A percentile compares a stretch with the other conserved stretches of the same genome.
phyloP scores from a whole-genome alignment of 2,888 invertebrate species.

The Caenorhabditis sp. region DNA sequence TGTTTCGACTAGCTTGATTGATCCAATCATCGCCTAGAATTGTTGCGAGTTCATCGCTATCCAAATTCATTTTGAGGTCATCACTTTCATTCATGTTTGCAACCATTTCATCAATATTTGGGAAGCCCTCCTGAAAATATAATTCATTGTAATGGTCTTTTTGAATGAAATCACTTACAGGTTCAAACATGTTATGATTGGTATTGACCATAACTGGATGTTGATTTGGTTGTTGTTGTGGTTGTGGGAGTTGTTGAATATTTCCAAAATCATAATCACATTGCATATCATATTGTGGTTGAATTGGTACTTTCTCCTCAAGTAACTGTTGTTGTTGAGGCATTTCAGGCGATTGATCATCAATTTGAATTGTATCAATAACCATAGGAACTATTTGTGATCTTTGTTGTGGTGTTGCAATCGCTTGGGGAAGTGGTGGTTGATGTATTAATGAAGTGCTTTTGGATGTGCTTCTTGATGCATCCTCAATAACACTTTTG shows the following conservation, averaged over 20 bases:
- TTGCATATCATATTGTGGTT: not conserved
- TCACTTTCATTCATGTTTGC: conserved; percentile 32
- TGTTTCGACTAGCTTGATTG: not conserved
- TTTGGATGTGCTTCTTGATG: conserved; percentile 14
- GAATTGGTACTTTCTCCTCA: too few species aligned
- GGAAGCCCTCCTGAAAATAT: conserved; percentile 5
- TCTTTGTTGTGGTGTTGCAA: not conserved
- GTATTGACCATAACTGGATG: not conserved
- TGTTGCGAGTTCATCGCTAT: conserved; percentile 6
- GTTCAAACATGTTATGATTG: conserved; percentile 6
- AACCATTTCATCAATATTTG: conserved; percentile 37
- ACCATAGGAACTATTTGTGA: not conserved
- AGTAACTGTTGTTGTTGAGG: not conserved
- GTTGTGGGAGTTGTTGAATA: not conserved
- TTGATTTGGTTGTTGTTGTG: conserved; percentile 3
- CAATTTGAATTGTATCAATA: not conserved
- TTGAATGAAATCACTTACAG: not conserved
- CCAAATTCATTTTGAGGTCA: conserved; percentile 11
- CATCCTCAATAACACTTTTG: conserved; percentile 62
- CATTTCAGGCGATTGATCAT: not conserved
- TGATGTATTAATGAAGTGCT: not conserved
- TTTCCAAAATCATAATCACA: not conserved
- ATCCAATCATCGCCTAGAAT: conserved; percentile 12
- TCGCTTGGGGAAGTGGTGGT: not conserved
- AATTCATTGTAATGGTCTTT: not conserved